Evolutionary conservation across 2,888 invertebrate genomes (phyloP), one percentile per base, ranked within the genome.

Genomic region (Argynnis bischoffii): DNA sequence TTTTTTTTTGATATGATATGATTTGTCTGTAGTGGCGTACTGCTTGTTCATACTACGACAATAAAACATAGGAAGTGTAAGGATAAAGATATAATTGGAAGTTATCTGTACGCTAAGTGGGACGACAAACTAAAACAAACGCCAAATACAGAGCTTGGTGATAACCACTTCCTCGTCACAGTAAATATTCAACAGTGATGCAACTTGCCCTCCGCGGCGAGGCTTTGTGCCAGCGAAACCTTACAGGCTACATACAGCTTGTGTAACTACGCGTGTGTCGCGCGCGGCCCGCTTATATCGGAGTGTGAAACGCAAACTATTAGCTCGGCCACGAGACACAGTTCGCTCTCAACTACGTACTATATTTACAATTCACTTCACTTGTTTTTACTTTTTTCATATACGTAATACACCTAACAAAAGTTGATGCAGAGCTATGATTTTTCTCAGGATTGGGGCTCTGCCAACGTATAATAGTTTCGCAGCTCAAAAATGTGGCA

Each of bases 151-250:
- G 48, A 55, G 16, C 21, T 50, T 18, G 5, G 26, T 46, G 66
- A 66, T 66, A 64, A 67, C 51, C 53, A 64, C 63, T 72, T 74
- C 70, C 70, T 69, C 51, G 70, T 67, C 64, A 60, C 61, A 55
- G 61, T 51, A 50, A 56, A 66, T 55, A 57, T 75, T 76, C 75
- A 79, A 80, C 75, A 78, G 75, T 80, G 76, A 75, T 76, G 71
- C 74, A 76, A 76, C 76, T 72, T 73, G 77, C 68, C 74, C 75
- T 75, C 72, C 73, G 55, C 69, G 35, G 46, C 46, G 46, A n/a
- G 46, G 47, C 57, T 11, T 26, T 26, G 6, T 11, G 57, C 47
- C 4, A 26, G 57, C 47, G 73, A 67, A 70, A 71, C 55, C 60
- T 64, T 60, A 57, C 48, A 35, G 50, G 48, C 15, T 46, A 51